Conservation (phyloP, 2,797 vertebrate genomes). For the Protonibea diacanthus region DNA sequence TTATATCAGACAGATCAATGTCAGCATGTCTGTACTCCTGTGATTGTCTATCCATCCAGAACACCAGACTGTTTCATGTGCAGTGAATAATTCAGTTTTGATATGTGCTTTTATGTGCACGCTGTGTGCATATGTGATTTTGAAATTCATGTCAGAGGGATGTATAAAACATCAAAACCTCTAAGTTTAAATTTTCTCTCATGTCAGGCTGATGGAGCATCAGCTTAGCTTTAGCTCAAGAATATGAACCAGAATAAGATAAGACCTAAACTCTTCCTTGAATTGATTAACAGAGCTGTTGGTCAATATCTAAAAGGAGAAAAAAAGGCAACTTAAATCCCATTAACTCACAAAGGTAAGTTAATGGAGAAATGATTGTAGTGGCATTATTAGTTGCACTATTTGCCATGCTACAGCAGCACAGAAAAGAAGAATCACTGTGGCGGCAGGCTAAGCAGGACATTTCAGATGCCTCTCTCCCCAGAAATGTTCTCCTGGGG, state of each 20-base stretch:
- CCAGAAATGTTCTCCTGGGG: too few species aligned
- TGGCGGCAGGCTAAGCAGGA: too few species aligned
- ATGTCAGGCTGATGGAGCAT: constrained; percentile 3
- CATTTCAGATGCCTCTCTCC: too few species aligned
- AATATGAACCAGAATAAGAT: constrained; percentile 20
- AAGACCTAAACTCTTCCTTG: constrained; percentile 4
- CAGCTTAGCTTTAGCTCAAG: not conserved
- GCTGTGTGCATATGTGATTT: constrained; percentile 15
- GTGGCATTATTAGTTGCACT: constrained; percentile 12
- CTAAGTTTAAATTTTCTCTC: constrained; percentile 13
- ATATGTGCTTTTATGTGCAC: constrained; percentile 35
- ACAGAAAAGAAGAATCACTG: not conserved
- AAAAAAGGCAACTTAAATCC: not conserved
- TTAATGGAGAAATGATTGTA: constrained; percentile 24
- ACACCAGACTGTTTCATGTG: constrained; percentile 34
- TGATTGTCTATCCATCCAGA: constrained; percentile 45
- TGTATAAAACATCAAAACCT: constrained; percentile 59
- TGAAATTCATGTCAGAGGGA: constrained; percentile 27
- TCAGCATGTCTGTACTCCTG: constrained; percentile 26
- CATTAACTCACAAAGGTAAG: constrained; percentile 16
- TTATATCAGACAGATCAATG: constrained; percentile 43
- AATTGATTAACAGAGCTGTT: constrained; percentile 26
- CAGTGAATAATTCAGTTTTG: constrained; percentile 43
- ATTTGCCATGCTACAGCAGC: constrained; percentile 8
- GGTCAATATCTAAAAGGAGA: constrained; percentile 9